Base-by-base conservation (phyloP, 2,113 vertebrate genomes). In the Nycticorax nycticorax region DNA sequence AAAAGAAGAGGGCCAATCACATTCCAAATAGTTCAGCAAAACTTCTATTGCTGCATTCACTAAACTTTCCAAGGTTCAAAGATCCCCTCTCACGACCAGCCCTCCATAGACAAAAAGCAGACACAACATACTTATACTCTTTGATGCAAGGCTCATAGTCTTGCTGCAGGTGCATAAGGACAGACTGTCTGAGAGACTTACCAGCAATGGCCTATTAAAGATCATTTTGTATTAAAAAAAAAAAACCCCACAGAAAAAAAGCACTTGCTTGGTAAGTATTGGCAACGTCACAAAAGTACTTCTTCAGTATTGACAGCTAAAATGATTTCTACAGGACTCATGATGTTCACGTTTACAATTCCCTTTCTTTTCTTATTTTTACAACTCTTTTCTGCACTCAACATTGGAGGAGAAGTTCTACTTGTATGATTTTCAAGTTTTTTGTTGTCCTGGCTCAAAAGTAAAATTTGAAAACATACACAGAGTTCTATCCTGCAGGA, bases 211-310 rank as follows among this genome's bases (percentile, higher is more conserved):
- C 18, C 24, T 39, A 7, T 9, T 43, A 71, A 60, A 62, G 35
- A 62, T 32, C 4, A n/a, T 33, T 39, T 67, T 2, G 2, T 32
- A 56, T 21, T 23, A 5, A 69, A 55, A 80, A 27, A 22, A 26
- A 1, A 13, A n/a, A n/a, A n/a, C n/a, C 37, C 8, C 10, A 67
- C 16, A 56, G 33, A n/a, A 64, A 76, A 85, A 28, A 43, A 2
- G 1, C 6, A 41, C 28, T 64, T 53, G 6, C 2, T 15, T 32
- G 28, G 9, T 30, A 53, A 67, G 12, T 5, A 0, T 57, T n/a
- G 13, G 12, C 32, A 50, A 7, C 14, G 37, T 43, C 39, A 37
- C 33, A 33, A 37, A 79, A 53, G 2, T 4, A 45, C 22, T 76
- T 50, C 5, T 59, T 60, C 13, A 8, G 6, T 80, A 68, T 47